These are phyloP conservation scores for Eumacrocentrus americanus DNA, from an alignment of 2,888 invertebrate genomes.

Conservation along the genomic window DNA sequence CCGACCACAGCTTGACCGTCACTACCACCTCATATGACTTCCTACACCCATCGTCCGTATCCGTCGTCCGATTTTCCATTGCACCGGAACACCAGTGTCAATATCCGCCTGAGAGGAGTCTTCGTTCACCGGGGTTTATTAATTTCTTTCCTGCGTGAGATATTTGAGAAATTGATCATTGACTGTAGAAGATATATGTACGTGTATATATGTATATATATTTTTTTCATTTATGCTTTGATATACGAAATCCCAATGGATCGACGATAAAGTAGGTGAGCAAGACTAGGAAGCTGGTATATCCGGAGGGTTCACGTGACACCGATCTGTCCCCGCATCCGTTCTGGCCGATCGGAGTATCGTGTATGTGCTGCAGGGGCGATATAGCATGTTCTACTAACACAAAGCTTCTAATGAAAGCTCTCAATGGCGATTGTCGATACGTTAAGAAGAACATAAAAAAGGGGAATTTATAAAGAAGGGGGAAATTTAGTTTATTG, in stretches of 20 bases:
- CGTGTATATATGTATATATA: background rate
- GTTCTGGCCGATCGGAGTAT: conserved; percentile 41
- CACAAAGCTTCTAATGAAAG: conserved; percentile 29
- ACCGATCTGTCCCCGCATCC: conserved; percentile 60
- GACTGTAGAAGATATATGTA: too few relatives aligned
- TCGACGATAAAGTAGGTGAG: conserved; percentile 54
- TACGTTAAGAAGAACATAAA: conserved; percentile 16
- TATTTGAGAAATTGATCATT: too few relatives aligned
- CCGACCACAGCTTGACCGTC: conserved; percentile 28
- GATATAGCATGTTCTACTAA: conserved; percentile 34
- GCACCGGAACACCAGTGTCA: conserved; percentile 16
- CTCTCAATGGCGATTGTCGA: conserved; percentile 13
- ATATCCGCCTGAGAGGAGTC: conserved; percentile 2
- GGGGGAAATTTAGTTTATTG: too few relatives aligned
- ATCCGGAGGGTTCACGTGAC: conserved; percentile 61
- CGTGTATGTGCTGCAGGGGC: conserved; percentile 31
- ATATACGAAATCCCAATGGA: conserved; percentile 30
- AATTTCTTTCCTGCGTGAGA: too few relatives aligned
- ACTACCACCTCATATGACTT: conserved; percentile 25
- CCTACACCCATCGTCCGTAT: conserved; percentile 24
- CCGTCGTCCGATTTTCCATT: conserved; percentile 22
- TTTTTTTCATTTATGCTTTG: conserved; percentile 31
- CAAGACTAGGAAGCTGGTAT: conserved; percentile 59
- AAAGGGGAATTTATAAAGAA: background rate
- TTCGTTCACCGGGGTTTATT: too few relatives aligned